Conservation (phyloP, 2,888 invertebrate genomes). For the Oscheius sp. region DNA sequence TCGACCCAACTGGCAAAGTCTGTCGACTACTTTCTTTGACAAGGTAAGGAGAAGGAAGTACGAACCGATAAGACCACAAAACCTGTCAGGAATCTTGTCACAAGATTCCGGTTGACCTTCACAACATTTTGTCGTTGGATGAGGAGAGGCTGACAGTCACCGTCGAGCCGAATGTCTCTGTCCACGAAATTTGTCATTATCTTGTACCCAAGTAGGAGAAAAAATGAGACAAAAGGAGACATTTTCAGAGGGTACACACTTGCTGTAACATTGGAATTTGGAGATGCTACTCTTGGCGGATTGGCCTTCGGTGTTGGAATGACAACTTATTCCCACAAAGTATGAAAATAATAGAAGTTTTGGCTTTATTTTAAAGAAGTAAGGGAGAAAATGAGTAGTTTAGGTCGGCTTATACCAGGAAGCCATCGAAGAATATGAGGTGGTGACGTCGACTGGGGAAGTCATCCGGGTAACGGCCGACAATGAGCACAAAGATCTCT, state of each 20-base stretch:
- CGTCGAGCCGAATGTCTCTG: slow-evolving; percentile 81
- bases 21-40: slow-evolving; percentile 81
- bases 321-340: slow-evolving; percentile 81
- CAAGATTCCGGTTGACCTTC: slow-evolving; percentile 79
- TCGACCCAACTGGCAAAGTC: slow-evolving; percentile 81
- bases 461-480: slow-evolving; percentile 74
- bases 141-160: slow-evolving; percentile 78
- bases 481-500: slow-evolving; percentile 79
- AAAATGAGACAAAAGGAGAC: too few species aligned
- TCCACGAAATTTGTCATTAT: slow-evolving; percentile 80
- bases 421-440: slow-evolving; percentile 80
- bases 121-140: slow-evolving; percentile 79
- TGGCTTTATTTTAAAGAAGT: neutral
- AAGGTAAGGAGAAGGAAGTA: slow-evolving; percentile 74
- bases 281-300: slow-evolving; percentile 81
- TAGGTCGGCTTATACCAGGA: slow-evolving; percentile 81
- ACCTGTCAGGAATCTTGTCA: slow-evolving; percentile 77
- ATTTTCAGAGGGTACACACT: slow-evolving; percentile 79
- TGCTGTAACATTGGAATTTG: slow-evolving; percentile 81
- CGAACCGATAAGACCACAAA: neutral
- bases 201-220: slow-evolving; percentile 75
- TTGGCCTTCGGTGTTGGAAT: slow-evolving; percentile 82
- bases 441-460: slow-evolving; percentile 80
- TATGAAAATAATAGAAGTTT: neutral
- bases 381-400: neutral